These are phyloP conservation scores for Clarias laeviceps DNA, from an alignment of 2,797 vertebrate genomes.

Conservation along the genomic window DNA sequence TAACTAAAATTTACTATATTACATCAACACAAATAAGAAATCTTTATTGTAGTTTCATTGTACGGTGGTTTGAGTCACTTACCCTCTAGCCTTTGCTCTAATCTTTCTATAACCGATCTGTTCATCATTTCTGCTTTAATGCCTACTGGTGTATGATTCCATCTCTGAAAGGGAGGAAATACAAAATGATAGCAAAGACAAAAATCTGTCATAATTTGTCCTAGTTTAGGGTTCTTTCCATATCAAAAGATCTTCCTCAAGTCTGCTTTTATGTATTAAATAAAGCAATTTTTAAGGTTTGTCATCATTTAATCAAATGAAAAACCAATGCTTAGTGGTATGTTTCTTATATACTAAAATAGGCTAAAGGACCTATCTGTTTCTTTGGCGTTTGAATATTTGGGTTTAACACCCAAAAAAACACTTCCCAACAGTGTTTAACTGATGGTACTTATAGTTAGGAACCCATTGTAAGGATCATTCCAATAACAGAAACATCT, in stretches of 20 bases:
- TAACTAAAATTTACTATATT: not conserved
- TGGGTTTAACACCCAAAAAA: too few species aligned
- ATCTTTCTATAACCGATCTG: constrained; percentile 12
- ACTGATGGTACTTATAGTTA: too few species aligned
- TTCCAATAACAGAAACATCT: not conserved
- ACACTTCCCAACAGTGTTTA: too few species aligned
- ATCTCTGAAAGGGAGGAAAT: constrained; percentile 1
- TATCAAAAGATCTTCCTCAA: not conserved
- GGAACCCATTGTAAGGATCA: too few species aligned
- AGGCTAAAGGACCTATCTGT: too few species aligned
- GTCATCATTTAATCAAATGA: not conserved
- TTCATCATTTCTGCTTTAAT: constrained; percentile 26
- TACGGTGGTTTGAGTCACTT: not conserved
- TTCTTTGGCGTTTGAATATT: too few species aligned
- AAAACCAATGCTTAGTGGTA: not conserved
- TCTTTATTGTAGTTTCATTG: not conserved
- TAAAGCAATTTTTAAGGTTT: not conserved
- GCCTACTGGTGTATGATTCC: constrained; percentile 10
- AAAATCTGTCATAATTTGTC: not conserved
- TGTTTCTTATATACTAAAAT: not conserved
- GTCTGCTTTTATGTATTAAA: not conserved
- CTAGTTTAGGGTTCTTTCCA: not conserved
- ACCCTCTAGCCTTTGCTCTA: not conserved
- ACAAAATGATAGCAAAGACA: not conserved
- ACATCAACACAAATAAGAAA: not conserved